phyloP scores from a whole-genome alignment of 2,113 vertebrate species.

The Datnioides undecimradiatus region DNA sequence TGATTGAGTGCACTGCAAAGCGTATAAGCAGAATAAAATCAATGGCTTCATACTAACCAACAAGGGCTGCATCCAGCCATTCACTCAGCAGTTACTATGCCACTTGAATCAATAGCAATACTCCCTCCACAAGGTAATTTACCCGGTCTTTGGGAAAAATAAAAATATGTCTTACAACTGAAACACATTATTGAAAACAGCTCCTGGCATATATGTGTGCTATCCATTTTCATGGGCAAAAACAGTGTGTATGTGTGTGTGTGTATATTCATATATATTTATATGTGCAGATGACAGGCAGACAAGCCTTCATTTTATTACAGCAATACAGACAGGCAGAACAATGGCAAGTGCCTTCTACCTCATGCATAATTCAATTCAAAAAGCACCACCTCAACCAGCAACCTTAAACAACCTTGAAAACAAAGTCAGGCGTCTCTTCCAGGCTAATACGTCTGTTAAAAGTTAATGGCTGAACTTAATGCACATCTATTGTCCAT shows the following conservation, averaged over 20 bases:
- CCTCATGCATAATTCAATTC: slow-evolving; percentile 68
- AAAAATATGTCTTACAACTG: slow-evolving; percentile 49
- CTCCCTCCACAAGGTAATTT: slow-evolving; percentile 51
- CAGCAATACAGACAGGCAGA: slow-evolving; percentile 27
- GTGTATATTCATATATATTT: slow-evolving; percentile 16
- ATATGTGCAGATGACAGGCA: slow-evolving; percentile 8
- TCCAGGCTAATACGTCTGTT: slow-evolving; percentile 60
- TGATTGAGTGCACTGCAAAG: slow-evolving; percentile 60
- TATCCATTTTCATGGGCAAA: slow-evolving; percentile 37
- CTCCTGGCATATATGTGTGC: not conserved
- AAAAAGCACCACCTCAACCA: slow-evolving; percentile 59
- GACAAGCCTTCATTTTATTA: slow-evolving; percentile 50
- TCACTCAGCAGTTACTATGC: slow-evolving; percentile 58
- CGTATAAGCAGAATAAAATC: slow-evolving; percentile 68
- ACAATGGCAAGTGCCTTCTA: slow-evolving; percentile 20
- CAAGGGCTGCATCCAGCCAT: slow-evolving; percentile 55
- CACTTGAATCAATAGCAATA: slow-evolving; percentile 72
- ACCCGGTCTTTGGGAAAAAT: slow-evolving; percentile 53
- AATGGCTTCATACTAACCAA: slow-evolving; percentile 70
- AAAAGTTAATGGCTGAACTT: slow-evolving; percentile 75
- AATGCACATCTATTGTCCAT: slow-evolving; percentile 71
- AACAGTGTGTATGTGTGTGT: no score
- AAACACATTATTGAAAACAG: slow-evolving; percentile 41
- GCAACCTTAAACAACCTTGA: slow-evolving; percentile 82
- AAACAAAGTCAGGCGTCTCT: slow-evolving; percentile 69